Percentiles rank a stretch among this genome's conserved stretches.
phyloP scores from a whole-genome alignment of 1,140 invertebrate genomes.

The Drosophila mayri region DNA sequence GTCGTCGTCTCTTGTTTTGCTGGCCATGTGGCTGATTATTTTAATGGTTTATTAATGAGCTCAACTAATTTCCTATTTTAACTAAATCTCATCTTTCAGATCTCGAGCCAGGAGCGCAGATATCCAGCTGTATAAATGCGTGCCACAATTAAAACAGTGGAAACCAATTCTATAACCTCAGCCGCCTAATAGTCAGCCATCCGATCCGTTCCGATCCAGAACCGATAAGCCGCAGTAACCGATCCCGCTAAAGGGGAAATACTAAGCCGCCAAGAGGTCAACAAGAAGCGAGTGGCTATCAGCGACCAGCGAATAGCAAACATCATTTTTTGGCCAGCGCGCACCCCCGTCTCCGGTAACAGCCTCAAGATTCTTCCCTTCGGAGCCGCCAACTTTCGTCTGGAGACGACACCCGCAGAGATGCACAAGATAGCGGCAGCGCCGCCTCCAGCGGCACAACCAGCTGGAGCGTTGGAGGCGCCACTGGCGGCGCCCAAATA shows the following conservation, averaged over 20 bases:
- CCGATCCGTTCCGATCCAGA: slow-evolving; percentile 19
- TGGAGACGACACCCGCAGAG: slow-evolving; percentile 77
- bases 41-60: slow-evolving; percentile 60
- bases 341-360: slow-evolving; percentile 52
- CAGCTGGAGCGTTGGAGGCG: slow-evolving; percentile 77
- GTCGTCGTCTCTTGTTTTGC: slow-evolving; percentile 14
- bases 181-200: slow-evolving; percentile 31
- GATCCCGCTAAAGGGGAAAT: background rate
- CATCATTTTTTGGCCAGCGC: slow-evolving; percentile 38
- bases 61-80: slow-evolving; percentile 23
- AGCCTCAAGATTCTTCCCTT: slow-evolving; percentile 84
- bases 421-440: slow-evolving; percentile 83
- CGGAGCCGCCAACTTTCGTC: slow-evolving; percentile 82
- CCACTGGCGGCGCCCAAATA: slow-evolving; percentile 89
- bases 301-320: slow-evolving; percentile 2
- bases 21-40: slow-evolving; percentile 50
- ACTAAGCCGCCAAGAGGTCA: background rate
- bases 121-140: slow-evolving; percentile 38
- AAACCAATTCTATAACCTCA: slow-evolving; percentile 15
- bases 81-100: slow-evolving; percentile 33
- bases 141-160: slow-evolving; percentile 28
- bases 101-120: slow-evolving; percentile 22
- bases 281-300: slow-evolving; percentile 6
- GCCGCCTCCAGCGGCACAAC: slow-evolving; percentile 68
- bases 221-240: background rate